phyloP scores from a whole-genome alignment of 2,797 vertebrate genomes.

The Pseudochirops cupreus region DNA sequence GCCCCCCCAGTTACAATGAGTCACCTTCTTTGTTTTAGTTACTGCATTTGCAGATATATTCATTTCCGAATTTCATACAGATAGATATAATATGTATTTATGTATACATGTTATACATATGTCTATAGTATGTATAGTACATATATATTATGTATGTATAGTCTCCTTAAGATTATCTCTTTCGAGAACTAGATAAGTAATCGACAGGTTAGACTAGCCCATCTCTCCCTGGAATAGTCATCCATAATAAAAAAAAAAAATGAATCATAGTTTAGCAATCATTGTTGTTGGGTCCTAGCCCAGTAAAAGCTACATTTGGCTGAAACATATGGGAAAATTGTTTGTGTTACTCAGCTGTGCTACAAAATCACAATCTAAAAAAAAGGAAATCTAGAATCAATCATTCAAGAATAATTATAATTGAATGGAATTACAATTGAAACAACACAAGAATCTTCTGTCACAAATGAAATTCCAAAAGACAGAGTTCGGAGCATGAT shows the following conservation, averaged over 20 bases:
- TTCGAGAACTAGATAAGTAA: background rate
- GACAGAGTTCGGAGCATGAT: background rate
- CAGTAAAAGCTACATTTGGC: background rate
- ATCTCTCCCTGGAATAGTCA: background rate
- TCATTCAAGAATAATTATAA: background rate
- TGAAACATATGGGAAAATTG: background rate
- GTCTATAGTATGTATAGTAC: no score
- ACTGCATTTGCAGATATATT: background rate
- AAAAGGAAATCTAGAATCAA: background rate
- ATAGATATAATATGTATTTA: background rate
- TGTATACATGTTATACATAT: background rate
- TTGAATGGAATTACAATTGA: background rate
- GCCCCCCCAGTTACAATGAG: background rate
- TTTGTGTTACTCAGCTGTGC: background rate
- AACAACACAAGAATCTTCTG: background rate
- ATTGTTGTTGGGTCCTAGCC: background rate
- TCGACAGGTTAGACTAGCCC: background rate
- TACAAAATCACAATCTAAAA: background rate
- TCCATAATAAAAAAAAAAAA: background rate
- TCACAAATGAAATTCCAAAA: background rate
- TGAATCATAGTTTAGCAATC: background rate
- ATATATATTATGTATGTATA: background rate
- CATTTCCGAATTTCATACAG: background rate
- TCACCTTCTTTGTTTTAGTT: background rate
- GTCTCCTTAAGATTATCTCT: background rate